Percentiles rank a stretch among this genome's conserved stretches.
Evolutionary conservation across 2,113 vertebrate species (phyloP).

Genomic region (Motacilla tschutschensis): DNA sequence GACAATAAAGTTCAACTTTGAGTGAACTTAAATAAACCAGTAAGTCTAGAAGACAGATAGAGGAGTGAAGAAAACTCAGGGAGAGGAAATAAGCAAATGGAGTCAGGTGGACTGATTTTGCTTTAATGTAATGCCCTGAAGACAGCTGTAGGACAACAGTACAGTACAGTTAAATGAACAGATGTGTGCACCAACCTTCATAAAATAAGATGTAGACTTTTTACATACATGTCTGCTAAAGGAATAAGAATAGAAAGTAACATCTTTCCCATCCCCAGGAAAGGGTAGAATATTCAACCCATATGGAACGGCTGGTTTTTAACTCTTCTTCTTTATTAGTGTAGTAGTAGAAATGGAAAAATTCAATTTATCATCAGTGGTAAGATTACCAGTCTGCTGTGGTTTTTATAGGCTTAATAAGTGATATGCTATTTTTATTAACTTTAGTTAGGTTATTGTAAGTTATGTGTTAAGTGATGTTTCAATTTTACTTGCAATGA

Average conservation of each 20-base stretch:
- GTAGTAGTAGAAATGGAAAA: slow-evolving; percentile 25
- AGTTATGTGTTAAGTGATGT: neutral
- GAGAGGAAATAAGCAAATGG: neutral
- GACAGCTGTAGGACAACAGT: neutral
- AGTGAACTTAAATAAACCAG: neutral
- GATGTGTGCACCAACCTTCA: slow-evolving; percentile 3
- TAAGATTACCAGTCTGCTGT: neutral
- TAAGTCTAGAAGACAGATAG: neutral
- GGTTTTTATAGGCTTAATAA: neutral
- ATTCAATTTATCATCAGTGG: neutral
- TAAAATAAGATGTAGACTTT: slow-evolving; percentile 19
- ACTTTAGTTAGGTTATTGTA: neutral
- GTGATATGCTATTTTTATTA: neutral
- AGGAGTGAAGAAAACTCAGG: neutral
- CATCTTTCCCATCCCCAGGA: neutral
- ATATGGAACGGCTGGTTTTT: neutral
- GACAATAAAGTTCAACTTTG: neutral
- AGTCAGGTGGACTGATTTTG: neutral
- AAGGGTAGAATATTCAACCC: neutral
- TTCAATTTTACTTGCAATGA: neutral
- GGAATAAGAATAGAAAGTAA: slow-evolving; percentile 25
- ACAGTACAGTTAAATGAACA: slow-evolving; percentile 34
- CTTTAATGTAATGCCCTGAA: neutral
- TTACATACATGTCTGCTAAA: slow-evolving; percentile 44
- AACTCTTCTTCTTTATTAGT: neutral